Base-by-base conservation (phyloP, 53 echinoderm and acorn worm genomes). In the Astropecten irregularis region DNA sequence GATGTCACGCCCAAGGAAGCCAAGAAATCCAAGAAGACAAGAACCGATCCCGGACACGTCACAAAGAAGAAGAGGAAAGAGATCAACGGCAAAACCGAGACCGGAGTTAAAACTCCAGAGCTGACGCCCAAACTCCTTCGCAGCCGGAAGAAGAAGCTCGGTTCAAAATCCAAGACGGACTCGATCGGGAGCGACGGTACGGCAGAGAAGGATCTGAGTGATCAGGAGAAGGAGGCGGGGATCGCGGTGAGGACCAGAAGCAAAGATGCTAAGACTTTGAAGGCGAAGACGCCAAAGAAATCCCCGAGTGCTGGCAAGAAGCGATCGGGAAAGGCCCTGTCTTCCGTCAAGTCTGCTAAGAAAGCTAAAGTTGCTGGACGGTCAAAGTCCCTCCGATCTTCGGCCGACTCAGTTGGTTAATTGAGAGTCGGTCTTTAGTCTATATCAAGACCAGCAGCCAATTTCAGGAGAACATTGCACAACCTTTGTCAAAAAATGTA, bases 121-220 rank as follows among this genome's bases (percentile, higher is more conserved):
- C 39, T 29, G 69, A 69, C 84, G 1, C 47, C 70, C 3, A 69
- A 71, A 60, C 71, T 59, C 44, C 79, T 42, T 11, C 42, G 62
- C 0, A 37, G 57, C 40, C 30, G 21, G 21, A 29, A 18, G 18
- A 46, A 46, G 62, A 18, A 44, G 26, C 18, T 40, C 2, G 9
- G 8, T 44, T 36, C 35, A 3, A 44, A 1, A 4, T 14, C 16
- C 30, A 60, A 20, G 47, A 40, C 1, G 30, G 79, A 60, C 9
- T 62, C 62, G 29, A 79, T 79, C 19, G 79, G 79, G 38, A 79
- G 79, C 14, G 79, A 79, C 30, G 79, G 79, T 19, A 62, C 79
- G 8, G 44, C 47, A 8, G 79, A 61, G 9, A 48, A 20, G 3
- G 61, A 26, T 0, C 20, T 19, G 18, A 79, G 79, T 19, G 79